Evolutionary conservation across 2,888 invertebrate species (phyloP).

Genomic region (Nomada ferruginata): DNA sequence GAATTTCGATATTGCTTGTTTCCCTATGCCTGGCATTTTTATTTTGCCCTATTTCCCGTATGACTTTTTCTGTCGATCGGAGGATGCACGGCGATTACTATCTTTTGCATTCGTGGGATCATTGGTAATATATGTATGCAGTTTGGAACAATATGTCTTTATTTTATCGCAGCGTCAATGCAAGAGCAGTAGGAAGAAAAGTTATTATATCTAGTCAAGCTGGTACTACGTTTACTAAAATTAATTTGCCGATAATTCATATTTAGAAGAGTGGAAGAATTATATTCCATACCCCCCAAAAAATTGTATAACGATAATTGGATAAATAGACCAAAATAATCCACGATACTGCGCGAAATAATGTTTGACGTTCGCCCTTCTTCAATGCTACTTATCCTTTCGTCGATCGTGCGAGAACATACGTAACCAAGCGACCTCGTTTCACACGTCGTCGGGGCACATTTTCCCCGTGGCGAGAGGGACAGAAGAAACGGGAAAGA

Average conservation of each 20-base stretch:
- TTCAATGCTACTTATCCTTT: neutral
- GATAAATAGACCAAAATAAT: neutral
- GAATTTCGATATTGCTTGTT: constrained; percentile 25
- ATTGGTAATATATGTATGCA: too few species aligned
- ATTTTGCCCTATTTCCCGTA: neutral
- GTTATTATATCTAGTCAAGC: too few species aligned
- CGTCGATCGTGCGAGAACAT: constrained; percentile 24
- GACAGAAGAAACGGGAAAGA: neutral
- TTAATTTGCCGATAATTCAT: too few species aligned
- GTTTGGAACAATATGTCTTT: too few species aligned
- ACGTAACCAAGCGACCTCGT: constrained; percentile 39
- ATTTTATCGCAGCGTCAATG: too few species aligned
- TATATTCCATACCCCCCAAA: too few species aligned
- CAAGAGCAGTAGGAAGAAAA: too few species aligned
- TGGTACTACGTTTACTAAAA: too few species aligned
- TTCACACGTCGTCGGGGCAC: constrained; percentile 4
- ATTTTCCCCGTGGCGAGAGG: neutral
- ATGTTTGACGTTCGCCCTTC: neutral
- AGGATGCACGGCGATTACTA: neutral
- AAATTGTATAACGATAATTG: too few species aligned
- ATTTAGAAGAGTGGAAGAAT: too few species aligned
- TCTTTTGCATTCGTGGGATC: too few species aligned
- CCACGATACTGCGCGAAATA: neutral
- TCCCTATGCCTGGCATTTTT: neutral
- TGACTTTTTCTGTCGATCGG: neutral